These are phyloP conservation scores for Melanostoma mellinum DNA, from an alignment of 2,888 invertebrate species.

Conservation along the genomic window DNA sequence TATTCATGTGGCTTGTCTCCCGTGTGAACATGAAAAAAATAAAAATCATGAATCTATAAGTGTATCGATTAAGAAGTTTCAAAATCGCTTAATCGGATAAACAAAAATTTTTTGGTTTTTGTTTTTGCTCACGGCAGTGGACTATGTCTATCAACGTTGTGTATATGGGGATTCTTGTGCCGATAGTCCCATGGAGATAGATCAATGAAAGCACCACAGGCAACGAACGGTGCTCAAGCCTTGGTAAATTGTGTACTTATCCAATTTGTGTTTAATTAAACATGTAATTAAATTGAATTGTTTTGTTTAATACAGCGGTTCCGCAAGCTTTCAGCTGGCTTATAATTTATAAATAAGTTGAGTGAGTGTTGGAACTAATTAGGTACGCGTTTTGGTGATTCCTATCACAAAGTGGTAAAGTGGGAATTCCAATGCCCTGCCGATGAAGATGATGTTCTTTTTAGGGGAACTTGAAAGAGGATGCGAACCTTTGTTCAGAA, in stretches of 20 bases:
- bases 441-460: too few relatives aligned
- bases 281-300: conserved; percentile 40
- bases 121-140: not conserved
- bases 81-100: not conserved
- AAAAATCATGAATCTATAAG: not conserved
- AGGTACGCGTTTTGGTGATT: not conserved
- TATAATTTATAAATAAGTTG: conserved; percentile 25
- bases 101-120: not conserved
- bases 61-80: not conserved
- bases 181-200: conserved; percentile 8
- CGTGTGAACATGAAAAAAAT: too few relatives aligned
- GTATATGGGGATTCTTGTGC: not conserved
- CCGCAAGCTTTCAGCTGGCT: not conserved
- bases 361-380: not conserved
- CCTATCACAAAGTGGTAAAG: too few relatives aligned
- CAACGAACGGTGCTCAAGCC: not conserved
- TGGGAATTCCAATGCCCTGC: too few relatives aligned
- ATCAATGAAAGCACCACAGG: conserved; percentile 1
- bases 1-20: too few relatives aligned
- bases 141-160: too few relatives aligned
- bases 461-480: too few relatives aligned
- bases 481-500: too few relatives aligned
- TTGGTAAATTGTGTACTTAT: conserved; percentile 42
- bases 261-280: conserved; percentile 46
- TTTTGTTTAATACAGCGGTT: conserved; percentile 23